Evolutionary conservation across 2,113 vertebrate species (phyloP).

Genomic region (Prinia subflava): DNA sequence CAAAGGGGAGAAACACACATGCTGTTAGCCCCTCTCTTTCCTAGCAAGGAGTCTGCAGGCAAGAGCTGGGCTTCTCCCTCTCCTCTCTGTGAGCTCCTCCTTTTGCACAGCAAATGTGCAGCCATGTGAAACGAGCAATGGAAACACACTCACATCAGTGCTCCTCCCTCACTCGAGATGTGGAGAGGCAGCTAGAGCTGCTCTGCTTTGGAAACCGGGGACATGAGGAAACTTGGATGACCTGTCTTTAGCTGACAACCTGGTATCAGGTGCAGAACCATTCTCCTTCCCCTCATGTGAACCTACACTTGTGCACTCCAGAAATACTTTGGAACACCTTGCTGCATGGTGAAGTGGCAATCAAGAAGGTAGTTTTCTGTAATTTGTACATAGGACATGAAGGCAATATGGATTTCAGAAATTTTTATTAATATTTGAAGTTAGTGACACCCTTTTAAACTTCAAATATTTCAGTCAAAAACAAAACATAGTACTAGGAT

Average conservation of each 20-base stretch:
- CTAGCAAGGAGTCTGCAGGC: background rate
- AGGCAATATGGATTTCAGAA: background rate
- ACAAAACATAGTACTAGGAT: background rate
- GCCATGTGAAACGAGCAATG: background rate
- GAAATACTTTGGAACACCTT: background rate
- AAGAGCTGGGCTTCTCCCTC: background rate
- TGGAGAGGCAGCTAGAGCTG: background rate
- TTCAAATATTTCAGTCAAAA: background rate
- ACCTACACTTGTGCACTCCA: background rate
- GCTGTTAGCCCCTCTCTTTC: background rate
- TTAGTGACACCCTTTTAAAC: background rate
- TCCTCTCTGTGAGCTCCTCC: background rate
- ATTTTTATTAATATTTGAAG: background rate
- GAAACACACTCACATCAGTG: rapidly evolving
- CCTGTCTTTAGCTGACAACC: background rate
- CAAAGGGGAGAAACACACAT: background rate
- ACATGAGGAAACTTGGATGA: background rate
- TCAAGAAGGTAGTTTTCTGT: background rate
- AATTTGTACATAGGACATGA: background rate
- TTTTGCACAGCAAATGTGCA: background rate
- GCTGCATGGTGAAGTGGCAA: background rate
- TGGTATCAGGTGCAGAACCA: background rate
- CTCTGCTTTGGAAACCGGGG: background rate
- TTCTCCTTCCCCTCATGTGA: background rate
- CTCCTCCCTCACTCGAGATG: background rate